These are phyloP conservation scores for Bambusicola thoracicus DNA, from an alignment of 2,113 vertebrate species.

Conservation along the genomic window DNA sequence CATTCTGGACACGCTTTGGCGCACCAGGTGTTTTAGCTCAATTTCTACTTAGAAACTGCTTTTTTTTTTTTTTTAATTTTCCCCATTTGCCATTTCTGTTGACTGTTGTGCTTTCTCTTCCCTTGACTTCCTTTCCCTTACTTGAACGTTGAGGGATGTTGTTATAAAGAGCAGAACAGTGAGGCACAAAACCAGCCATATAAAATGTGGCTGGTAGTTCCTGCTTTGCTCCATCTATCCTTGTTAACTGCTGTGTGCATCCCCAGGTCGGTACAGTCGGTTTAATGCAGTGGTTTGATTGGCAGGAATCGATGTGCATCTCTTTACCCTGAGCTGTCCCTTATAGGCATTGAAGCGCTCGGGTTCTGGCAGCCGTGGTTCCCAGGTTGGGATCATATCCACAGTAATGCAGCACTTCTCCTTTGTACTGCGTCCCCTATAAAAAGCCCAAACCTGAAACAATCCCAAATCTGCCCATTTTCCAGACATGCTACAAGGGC, in stretches of 20 bases:
- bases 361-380: not conserved
- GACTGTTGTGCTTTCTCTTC: not conserved
- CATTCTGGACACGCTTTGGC: not conserved
- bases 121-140: not conserved
- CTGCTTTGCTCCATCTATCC: not conserved
- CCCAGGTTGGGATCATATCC: no score
- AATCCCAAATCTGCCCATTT: not conserved
- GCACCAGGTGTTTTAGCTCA: not conserved
- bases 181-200: not conserved
- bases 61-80: no score
- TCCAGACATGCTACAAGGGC: no score
- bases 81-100: not conserved
- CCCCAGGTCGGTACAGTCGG: fast-evolving
- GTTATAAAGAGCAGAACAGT: not conserved
- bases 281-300: not conserved
- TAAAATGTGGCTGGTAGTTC: not conserved
- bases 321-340: fast-evolving
- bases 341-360: fast-evolving
- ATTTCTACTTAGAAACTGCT: not conserved
- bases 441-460: not conserved
- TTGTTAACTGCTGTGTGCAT: not conserved
- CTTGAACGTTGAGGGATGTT: not conserved
- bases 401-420: not conserved
- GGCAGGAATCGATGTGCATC: fast-evolving
- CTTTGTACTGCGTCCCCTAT: not conserved